Evolutionary conservation across 2,797 vertebrate genomes (phyloP).

Genomic region (Anableps anableps): DNA sequence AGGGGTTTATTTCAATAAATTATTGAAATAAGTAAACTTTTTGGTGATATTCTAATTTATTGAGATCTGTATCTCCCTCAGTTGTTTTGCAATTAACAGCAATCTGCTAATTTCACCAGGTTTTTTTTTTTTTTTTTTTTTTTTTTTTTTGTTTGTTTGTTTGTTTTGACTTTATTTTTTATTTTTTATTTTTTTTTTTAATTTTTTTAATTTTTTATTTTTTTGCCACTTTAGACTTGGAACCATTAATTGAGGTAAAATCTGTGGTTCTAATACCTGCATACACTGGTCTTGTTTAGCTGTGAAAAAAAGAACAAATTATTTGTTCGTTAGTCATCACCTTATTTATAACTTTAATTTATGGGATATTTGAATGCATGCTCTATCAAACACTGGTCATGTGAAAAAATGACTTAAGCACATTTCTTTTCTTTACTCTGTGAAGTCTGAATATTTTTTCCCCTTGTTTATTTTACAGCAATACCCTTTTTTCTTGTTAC

Average conservation of each 20-base stretch:
- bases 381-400: conserved; percentile 68
- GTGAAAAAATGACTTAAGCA: conserved; percentile 66
- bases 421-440: conserved; percentile 63
- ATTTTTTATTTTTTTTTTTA: conserved; percentile 5
- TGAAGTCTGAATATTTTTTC: conserved; percentile 58
- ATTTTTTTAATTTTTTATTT: conserved; percentile 58
- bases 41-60: not conserved
- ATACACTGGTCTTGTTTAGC: conserved; percentile 81
- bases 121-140: conserved; percentile 23
- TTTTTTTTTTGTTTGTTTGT: not conserved
- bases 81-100: conserved; percentile 54
- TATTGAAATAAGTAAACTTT: not conserved
- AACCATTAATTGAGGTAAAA: conserved; percentile 55
- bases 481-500: conserved; percentile 65
- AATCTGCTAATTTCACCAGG: conserved; percentile 59
- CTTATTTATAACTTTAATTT: conserved; percentile 83
- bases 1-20: not conserved
- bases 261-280: conserved; percentile 60
- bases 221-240: conserved; percentile 58
- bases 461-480: conserved; percentile 70
- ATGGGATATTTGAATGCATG: conserved; percentile 74
- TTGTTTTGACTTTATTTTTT: conserved; percentile 37
- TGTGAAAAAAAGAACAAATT: conserved; percentile 79
- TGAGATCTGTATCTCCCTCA: conserved; percentile 17
- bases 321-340: conserved; percentile 75